Percentiles rank a stretch among this genome's conserved stretches.
Evolutionary conservation across 92 coral and sea anemone species (phyloP).

Genomic region (Nematostella vectensis): DNA sequence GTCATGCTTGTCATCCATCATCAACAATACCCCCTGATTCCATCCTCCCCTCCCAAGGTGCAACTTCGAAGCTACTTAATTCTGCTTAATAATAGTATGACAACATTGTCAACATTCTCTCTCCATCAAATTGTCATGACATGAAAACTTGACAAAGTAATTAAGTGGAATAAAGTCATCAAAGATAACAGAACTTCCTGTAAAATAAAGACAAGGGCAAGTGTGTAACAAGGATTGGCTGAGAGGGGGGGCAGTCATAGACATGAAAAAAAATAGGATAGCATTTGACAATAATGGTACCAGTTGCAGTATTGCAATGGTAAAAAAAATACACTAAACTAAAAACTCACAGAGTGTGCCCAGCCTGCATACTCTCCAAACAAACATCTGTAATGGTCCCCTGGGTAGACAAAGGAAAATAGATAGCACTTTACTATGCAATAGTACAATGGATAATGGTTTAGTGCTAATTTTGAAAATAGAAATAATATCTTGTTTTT

Average conservation of each 20-base stretch:
- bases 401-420: constrained; percentile 17
- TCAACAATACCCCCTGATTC: neutral
- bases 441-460: neutral
- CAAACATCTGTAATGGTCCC: constrained; percentile 62
- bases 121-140: no score
- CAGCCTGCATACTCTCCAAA: constrained; percentile 97
- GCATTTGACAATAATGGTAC: neutral
- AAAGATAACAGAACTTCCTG: no score
- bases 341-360: constrained; percentile 92
- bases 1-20: neutral
- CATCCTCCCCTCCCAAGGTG: neutral
- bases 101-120: no score
- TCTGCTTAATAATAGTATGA: no score
- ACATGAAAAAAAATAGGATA: neutral
- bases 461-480: neutral
- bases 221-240: no score
- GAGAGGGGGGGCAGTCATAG: no score
- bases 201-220: no score
- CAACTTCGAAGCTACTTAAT: no score
- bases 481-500: neutral
- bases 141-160: no score
- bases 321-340: no score
- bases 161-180: no score
- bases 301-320: no score
- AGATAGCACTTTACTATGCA: neutral